Evolutionary conservation across 2,113 vertebrate genomes (phyloP).

Genomic region (Strix uralensis): DNA sequence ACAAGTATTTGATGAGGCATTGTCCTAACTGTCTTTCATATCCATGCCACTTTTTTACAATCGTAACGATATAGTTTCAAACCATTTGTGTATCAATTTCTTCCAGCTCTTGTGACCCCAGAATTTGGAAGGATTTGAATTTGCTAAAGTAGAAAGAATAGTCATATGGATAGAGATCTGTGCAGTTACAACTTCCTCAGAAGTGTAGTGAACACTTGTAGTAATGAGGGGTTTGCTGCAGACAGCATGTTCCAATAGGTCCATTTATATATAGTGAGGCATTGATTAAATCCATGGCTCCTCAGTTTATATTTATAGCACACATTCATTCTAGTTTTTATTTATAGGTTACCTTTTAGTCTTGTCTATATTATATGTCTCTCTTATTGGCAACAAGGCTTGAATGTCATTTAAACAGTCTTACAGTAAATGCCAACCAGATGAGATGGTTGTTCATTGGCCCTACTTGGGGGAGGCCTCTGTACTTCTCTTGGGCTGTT

Average conservation of each 20-base stretch:
- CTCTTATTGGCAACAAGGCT: not conserved
- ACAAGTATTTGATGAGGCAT: not conserved
- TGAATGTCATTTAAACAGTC: slow-evolving; percentile 12
- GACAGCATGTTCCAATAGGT: not conserved
- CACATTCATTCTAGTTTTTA: not conserved
- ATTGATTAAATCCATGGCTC: slow-evolving; percentile 12
- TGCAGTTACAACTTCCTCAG: not conserved
- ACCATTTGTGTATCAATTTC: not conserved
- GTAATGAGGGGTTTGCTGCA: not conserved
- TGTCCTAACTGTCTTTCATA: not conserved
- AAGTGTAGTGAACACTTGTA: not conserved
- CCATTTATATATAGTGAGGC: not conserved
- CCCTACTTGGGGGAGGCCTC: not conserved
- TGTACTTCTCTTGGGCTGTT: not conserved
- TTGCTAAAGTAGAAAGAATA: slow-evolving; percentile 13
- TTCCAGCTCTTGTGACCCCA: not conserved
- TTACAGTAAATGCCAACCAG: slow-evolving; percentile 24
- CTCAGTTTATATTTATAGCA: slow-evolving; percentile 45
- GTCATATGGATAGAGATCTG: not conserved
- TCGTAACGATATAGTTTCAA: not conserved
- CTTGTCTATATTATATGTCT: slow-evolving; percentile 41
- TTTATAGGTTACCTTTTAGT: slow-evolving; percentile 52
- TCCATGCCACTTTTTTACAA: not conserved
- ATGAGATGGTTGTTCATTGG: slow-evolving; percentile 1
- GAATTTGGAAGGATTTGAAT: slow-evolving; percentile 30